Base-by-base conservation (phyloP, 2,113 vertebrate genomes). In the Phalacrocorax carbo region DNA sequence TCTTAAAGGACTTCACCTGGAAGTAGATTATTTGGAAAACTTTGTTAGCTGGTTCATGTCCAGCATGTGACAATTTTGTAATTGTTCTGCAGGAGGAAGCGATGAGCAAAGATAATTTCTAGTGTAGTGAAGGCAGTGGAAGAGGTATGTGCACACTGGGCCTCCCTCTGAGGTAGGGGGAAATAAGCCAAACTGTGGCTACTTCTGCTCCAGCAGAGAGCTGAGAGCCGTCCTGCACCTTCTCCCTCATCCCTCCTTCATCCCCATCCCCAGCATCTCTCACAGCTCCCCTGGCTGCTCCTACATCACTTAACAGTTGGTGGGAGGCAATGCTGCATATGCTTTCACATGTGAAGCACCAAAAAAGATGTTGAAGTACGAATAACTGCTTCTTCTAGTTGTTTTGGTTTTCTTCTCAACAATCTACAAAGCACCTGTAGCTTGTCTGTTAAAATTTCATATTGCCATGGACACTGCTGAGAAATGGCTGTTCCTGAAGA, bases 221-320 rank as follows among this genome's bases (percentile, higher is more conserved):
- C 51, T 48, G 71, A 54, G 62, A 62, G 18, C 51, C 46, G n/a
- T 49, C 48, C 60, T 42, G 23, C 34, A 16, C 34, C 49, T 44
- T 23, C 32, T 93, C 15, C 84, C 84, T n/a, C 48, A 15, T 34
- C 49, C 22, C 18, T 42, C 14, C 27, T 15, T 87, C n/a, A 19
- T 46, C 16, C 22, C 15, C 1, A 0, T 70, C 61, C 36, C 36
- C 3, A 0, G 1, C 3, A 1, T 14, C 54, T 64, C 55, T 58
- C 55, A 9, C 0, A 0, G 34, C 40, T 75, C 19, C 21, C 61
- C 25, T 84, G 23, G 10, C 52, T 87, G 60, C 48, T 66, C 9
- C 40, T 32, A 3, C 7, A 15, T 15, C 5, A 6, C n/a, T 32
- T 44, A 4, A 20, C 1, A 2, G 32, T 16, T 65, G 17, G 17